phyloP scores from a whole-genome alignment of 1,140 invertebrate species.

The Brachionus calyciflorus region DNA sequence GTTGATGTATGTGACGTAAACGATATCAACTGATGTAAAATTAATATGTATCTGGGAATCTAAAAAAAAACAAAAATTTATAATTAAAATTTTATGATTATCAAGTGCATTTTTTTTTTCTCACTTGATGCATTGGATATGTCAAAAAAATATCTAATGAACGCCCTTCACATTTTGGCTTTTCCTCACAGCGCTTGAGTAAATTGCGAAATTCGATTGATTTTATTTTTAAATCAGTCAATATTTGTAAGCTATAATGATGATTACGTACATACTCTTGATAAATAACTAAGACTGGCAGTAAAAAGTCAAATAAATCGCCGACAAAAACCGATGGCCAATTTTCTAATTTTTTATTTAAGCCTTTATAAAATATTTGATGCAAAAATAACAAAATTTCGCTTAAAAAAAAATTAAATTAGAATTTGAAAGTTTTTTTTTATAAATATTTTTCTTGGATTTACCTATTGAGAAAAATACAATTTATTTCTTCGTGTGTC shows the following conservation, averaged over 20 bases:
- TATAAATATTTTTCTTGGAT: background rate
- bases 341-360: slow-evolving; percentile 82
- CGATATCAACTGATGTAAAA: slow-evolving; percentile 81
- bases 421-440: slow-evolving; percentile 1
- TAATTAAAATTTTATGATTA: background rate
- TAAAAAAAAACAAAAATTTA: slow-evolving; percentile 54
- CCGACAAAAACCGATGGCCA: slow-evolving; percentile 74
- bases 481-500: slow-evolving; percentile 88
- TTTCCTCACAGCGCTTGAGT: slow-evolving; percentile 71
- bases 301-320: slow-evolving; percentile 86
- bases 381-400: slow-evolving; percentile 89
- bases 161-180: slow-evolving; percentile 74
- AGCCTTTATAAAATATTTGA: slow-evolving; percentile 90
- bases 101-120: background rate
- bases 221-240: slow-evolving; percentile 86
- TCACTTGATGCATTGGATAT: slow-evolving; percentile 91
- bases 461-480: slow-evolving; percentile 82
- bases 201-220: slow-evolving; percentile 69
- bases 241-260: slow-evolving; percentile 84
- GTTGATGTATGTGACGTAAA: slow-evolving; percentile 69
- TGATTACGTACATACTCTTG: slow-evolving; percentile 91
- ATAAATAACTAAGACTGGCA: slow-evolving; percentile 88
- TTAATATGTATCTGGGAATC: slow-evolving; percentile 88
- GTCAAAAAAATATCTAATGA: slow-evolving; percentile 84
- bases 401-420: slow-evolving; percentile 59